Evolutionary conservation across 2,113 vertebrate genomes (phyloP).

Genomic region (Martes martes): DNA sequence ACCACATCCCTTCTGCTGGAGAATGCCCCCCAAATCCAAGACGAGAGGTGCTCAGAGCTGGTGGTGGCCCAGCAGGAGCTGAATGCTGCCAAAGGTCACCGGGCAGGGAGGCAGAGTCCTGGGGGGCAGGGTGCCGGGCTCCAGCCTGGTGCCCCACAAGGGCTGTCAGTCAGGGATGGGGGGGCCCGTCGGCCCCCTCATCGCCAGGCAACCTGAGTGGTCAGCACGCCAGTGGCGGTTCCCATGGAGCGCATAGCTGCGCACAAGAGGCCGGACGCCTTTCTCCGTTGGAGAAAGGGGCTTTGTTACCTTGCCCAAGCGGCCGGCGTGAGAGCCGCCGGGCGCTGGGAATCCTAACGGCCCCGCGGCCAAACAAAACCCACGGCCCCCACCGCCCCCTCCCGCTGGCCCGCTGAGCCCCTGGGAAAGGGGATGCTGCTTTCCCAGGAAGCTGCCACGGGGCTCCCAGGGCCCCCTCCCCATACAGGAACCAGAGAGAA

Average conservation of each 20-base stretch:
- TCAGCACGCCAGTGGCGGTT: constrained; percentile 83
- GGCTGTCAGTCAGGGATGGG: constrained; percentile 76
- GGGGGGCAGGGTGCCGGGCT: not conserved
- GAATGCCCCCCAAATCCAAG: not conserved
- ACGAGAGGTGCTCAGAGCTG: not conserved
- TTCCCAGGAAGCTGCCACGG: constrained; percentile 75
- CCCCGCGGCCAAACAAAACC: constrained; percentile 82
- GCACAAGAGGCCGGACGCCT: constrained; percentile 90
- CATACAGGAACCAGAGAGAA: not conserved
- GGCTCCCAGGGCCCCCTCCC: constrained; percentile 53
- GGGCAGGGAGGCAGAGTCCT: not conserved
- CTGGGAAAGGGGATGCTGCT: constrained; percentile 71
- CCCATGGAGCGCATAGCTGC: constrained; percentile 92
- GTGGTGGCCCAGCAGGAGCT: not conserved
- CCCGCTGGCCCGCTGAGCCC: constrained; percentile 51
- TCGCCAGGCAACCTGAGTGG: constrained; percentile 91
- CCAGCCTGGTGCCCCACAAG: constrained; percentile 57
- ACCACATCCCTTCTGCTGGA: not conserved
- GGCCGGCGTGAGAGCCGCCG: constrained; percentile 90
- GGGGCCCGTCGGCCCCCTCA: constrained; percentile 79
- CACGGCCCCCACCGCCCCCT: not conserved
- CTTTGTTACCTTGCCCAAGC: constrained; percentile 96
- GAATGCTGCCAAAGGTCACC: not conserved
- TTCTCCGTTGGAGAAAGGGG: constrained; percentile 89
- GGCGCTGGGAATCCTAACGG: constrained; percentile 90